Conservation (phyloP, 2,888 invertebrate genomes). For the Troides oblongomaculatus region DNA sequence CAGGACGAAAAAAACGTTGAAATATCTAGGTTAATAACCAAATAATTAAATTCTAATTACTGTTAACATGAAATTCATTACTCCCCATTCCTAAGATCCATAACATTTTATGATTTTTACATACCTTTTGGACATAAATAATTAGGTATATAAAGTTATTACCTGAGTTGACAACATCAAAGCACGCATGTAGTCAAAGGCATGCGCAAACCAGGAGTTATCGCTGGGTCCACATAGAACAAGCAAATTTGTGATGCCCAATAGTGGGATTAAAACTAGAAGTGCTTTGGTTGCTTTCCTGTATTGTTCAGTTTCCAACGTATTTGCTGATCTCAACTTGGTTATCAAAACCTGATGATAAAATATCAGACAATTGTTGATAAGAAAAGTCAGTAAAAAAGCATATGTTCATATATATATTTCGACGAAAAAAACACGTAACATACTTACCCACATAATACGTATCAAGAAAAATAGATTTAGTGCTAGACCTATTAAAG, state of each 20-base stretch:
- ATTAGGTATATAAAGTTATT: slow-evolving; percentile 32
- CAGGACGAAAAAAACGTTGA: too few species aligned
- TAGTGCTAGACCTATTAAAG: slow-evolving; percentile 88
- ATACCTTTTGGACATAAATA: background rate
- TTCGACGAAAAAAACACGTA: background rate
- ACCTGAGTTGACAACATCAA: slow-evolving; percentile 95
- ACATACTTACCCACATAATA: slow-evolving; percentile 92
- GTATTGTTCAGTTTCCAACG: slow-evolving; percentile 93
- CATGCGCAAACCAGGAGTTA: slow-evolving; percentile 85
- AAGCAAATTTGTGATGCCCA: slow-evolving; percentile 94
- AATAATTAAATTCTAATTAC: too few species aligned
- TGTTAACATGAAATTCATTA: too few species aligned
- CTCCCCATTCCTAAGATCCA: too few species aligned
- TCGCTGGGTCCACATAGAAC: slow-evolving; percentile 90
- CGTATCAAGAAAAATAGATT: slow-evolving; percentile 90
- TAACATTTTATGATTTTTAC: background rate
- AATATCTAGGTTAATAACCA: too few species aligned
- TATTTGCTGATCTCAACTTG: slow-evolving; percentile 94
- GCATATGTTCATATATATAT: too few species aligned
- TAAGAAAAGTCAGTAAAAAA: too few species aligned
- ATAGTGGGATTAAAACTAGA: slow-evolving; percentile 93
- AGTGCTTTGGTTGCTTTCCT: slow-evolving; percentile 95
- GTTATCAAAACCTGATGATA: slow-evolving; percentile 90
- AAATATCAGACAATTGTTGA: background rate
- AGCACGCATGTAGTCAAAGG: slow-evolving; percentile 90